Percentiles rank a stretch among this genome's conserved stretches.
Conservation (phyloP, 2,888 invertebrate species). For the Epinotia demarniana region DNA sequence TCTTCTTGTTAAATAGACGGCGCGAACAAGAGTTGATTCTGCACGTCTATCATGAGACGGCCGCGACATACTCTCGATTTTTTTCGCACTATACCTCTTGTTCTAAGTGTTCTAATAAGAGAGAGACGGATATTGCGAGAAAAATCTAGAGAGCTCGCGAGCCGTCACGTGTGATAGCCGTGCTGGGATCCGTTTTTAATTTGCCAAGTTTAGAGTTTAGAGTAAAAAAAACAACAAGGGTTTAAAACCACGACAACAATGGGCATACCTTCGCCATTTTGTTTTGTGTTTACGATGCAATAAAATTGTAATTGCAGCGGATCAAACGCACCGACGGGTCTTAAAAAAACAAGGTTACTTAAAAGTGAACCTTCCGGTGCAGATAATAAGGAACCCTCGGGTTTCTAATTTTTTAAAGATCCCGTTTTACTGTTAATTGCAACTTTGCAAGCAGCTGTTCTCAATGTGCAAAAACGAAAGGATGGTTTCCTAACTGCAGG, state of each 20-base stretch:
- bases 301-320: slow-evolving; percentile 80
- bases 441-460: slow-evolving; percentile 26
- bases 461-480: background rate
- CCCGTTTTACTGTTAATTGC: slow-evolving; percentile 10
- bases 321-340: slow-evolving; percentile 72
- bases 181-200: background rate
- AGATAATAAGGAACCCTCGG: slow-evolving; percentile 7
- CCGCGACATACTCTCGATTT: too few relatives aligned
- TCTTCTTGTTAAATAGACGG: background rate
- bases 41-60: too few relatives aligned
- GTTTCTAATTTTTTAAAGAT: slow-evolving; percentile 3
- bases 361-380: slow-evolving; percentile 21
- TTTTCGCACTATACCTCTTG: too few relatives aligned
- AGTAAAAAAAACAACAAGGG: slow-evolving; percentile 49
- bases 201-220: background rate
- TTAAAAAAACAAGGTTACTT: slow-evolving; percentile 29
- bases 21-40: background rate
- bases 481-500: background rate
- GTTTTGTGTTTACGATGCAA: slow-evolving; percentile 75
- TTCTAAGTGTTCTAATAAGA: too few relatives aligned
- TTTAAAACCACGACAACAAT: slow-evolving; percentile 71
- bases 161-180: too few relatives aligned
- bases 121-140: too few relatives aligned
- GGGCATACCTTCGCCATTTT: slow-evolving; percentile 74
- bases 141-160: too few relatives aligned